A percentile compares a stretch with the other conserved stretches of the same genome.
phyloP scores from a whole-genome alignment of 2,113 vertebrate species.

The Rousettus leschenaultii region DNA sequence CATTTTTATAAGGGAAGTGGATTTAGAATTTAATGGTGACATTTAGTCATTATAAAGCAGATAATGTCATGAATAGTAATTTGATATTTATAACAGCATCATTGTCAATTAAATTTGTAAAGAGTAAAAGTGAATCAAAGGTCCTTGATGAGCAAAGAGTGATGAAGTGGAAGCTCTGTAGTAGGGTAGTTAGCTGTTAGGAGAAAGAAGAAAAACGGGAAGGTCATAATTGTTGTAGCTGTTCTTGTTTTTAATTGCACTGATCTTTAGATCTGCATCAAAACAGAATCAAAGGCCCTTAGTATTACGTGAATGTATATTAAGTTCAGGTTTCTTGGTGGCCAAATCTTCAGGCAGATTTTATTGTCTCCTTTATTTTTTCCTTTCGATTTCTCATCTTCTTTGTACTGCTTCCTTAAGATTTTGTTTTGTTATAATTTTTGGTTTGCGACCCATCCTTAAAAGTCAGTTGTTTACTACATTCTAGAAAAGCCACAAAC shows the following conservation, averaged over 20 bases:
- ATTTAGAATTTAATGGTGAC: conserved; percentile 53
- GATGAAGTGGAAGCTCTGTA: background rate
- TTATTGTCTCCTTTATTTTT: background rate
- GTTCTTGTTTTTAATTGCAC: background rate
- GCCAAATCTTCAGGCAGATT: background rate
- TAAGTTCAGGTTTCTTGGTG: background rate
- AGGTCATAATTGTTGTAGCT: background rate
- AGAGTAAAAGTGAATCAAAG: conserved; percentile 57
- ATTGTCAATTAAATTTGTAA: conserved; percentile 52
- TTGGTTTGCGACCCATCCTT: background rate
- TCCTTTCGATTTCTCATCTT: background rate
- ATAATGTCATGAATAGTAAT: conserved; percentile 62
- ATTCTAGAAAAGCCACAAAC: conserved; percentile 44
- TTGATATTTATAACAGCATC: conserved; percentile 61
- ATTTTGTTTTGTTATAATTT: conserved; percentile 28
- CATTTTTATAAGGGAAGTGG: conserved; percentile 53
- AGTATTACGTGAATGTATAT: background rate
- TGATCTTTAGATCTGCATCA: background rate
- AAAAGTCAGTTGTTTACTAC: conserved; percentile 34
- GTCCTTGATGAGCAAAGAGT: conserved; percentile 27
- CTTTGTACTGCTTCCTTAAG: background rate
- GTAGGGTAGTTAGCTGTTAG: background rate
- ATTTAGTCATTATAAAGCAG: conserved; percentile 59
- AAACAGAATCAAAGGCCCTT: background rate
- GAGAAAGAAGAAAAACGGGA: background rate